Conservation (phyloP, 1,140 invertebrate species). For the Anoplolepis gracilipes region DNA sequence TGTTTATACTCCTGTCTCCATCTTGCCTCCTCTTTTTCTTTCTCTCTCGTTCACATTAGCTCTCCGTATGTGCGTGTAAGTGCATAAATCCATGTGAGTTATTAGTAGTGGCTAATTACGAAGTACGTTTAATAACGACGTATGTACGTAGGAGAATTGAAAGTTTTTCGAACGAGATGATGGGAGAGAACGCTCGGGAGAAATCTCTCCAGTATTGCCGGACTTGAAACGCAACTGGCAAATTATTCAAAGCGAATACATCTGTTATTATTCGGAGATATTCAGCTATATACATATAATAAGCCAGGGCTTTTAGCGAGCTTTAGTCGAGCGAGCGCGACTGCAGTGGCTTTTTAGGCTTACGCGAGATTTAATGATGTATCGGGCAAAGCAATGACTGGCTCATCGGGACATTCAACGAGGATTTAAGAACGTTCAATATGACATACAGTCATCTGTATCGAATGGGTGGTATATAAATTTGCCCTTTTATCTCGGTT, state of each 20-base stretch:
- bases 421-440: slow-evolving; percentile 24
- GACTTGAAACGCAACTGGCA: slow-evolving; percentile 22
- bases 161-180: slow-evolving; percentile 25
- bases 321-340: slow-evolving; percentile 20
- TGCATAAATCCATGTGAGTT: slow-evolving; percentile 45
- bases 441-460: background rate
- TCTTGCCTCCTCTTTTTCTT: background rate
- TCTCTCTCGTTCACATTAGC: background rate
- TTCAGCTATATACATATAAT: slow-evolving; percentile 48
- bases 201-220: background rate
- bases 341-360: slow-evolving; percentile 35
- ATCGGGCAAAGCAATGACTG: slow-evolving; percentile 6
- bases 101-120: slow-evolving; percentile 65
- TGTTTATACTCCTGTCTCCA: slow-evolving; percentile 16
- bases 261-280: slow-evolving; percentile 54
- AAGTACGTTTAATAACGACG: slow-evolving; percentile 62
- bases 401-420: slow-evolving; percentile 8
- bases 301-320: slow-evolving; percentile 46
- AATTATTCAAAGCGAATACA: slow-evolving; percentile 57
- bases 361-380: slow-evolving; percentile 54
- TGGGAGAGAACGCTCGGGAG: slow-evolving; percentile 12
- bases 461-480: background rate
- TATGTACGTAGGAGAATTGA: slow-evolving; percentile 35
- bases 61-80: background rate
- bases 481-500: slow-evolving; percentile 26